Evolutionary conservation across 2,888 invertebrate species (phyloP).

Genomic region (Allacma fusca): DNA sequence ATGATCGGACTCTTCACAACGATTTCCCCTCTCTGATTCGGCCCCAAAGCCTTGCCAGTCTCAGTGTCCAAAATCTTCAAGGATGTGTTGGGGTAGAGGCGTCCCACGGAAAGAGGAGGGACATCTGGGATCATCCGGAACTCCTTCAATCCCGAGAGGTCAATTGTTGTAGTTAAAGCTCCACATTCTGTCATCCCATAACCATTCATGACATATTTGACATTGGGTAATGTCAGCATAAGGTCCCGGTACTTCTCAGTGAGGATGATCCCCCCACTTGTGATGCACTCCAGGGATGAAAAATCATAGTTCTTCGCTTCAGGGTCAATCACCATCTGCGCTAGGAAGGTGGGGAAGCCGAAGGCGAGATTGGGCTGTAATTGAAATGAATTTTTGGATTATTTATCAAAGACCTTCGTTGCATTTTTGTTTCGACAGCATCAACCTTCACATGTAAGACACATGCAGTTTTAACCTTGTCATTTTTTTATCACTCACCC

Average conservation of each 20-base stretch:
- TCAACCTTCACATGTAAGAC: no score
- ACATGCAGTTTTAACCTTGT: no score
- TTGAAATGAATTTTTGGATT: neutral
- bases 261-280: constrained; percentile 56
- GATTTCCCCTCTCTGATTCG: constrained; percentile 54
- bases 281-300: constrained; percentile 50
- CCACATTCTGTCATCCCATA: constrained; percentile 60
- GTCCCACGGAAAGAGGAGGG: constrained; percentile 48
- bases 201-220: constrained; percentile 52
- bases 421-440: no score
- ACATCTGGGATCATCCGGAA: constrained; percentile 37
- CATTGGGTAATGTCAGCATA: constrained; percentile 52
- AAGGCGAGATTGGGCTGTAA: constrained; percentile 54
- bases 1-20: constrained; percentile 57
- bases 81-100: constrained; percentile 52
- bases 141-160: constrained; percentile 50
- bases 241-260: constrained; percentile 50
- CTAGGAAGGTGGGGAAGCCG: constrained; percentile 57
- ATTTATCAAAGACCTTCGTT: neutral
- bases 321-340: constrained; percentile 53
- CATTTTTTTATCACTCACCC: no score
- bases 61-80: constrained; percentile 56
- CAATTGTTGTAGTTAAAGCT: constrained; percentile 57
- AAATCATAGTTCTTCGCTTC: constrained; percentile 54
- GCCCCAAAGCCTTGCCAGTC: constrained; percentile 53